Percentiles rank a stretch among this genome's conserved stretches.
Conservation (phyloP, 2,113 vertebrate species). For the Aspidoscelis tigris region DNA sequence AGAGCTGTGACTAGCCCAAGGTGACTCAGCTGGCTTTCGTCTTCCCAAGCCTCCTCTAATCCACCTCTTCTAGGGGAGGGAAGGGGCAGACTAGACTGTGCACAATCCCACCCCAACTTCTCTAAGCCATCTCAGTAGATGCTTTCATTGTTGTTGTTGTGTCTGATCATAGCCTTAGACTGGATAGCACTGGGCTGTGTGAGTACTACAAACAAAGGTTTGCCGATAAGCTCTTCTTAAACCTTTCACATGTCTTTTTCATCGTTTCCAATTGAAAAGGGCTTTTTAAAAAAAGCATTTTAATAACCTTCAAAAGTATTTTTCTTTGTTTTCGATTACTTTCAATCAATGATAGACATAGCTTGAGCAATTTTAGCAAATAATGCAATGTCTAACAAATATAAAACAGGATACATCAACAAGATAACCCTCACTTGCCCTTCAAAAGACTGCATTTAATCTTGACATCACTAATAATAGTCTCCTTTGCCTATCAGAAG, state of each 20-base stretch:
- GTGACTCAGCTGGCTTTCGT: no score
- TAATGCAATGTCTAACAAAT: slow-evolving; percentile 21
- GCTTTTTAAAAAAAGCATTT: background rate
- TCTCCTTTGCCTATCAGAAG: slow-evolving; percentile 59
- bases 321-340: slow-evolving; percentile 39
- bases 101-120: no score
- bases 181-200: no score
- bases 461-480: slow-evolving; percentile 68
- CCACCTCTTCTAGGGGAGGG: no score
- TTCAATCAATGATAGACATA: slow-evolving; percentile 47
- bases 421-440: slow-evolving; percentile 51
- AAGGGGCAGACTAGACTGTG: no score
- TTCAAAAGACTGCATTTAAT: slow-evolving; percentile 70
- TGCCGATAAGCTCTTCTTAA: no score
- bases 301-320: background rate
- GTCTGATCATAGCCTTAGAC: no score
- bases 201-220: no score
- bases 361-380: slow-evolving; percentile 15
- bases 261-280: background rate
- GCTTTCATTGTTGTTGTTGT: no score
- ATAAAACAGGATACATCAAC: slow-evolving; percentile 46
- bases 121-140: no score
- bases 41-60: no score
- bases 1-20: no score
- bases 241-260: background rate